Evolutionary conservation across 2,113 vertebrate genomes (phyloP), one percentile per base, ranked within the genome.

Genomic region (Pluvialis apricaria): DNA sequence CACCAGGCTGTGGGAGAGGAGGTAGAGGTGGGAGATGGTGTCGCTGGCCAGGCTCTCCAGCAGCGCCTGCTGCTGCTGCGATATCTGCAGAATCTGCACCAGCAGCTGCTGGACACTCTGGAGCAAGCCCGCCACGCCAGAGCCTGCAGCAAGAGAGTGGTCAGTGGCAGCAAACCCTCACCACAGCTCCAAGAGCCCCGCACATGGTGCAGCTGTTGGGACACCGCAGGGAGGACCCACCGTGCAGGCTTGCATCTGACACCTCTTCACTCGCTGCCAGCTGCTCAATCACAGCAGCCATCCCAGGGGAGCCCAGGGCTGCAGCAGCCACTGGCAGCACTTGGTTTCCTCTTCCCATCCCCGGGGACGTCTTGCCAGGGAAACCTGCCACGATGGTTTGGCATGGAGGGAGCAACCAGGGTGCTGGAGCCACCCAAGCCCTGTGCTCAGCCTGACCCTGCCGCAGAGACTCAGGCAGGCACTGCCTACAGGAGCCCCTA

Each of bases 1-100:
- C 69, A 82, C 72, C 6, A 96, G 88, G 77, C 73, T 96, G 62
- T 89, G 80, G 13, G 94, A 97, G 72, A 97, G 68, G 32, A 70
- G 8, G 26, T 88, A 66, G 47, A 42, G 70, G 36, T 94, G 76
- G 42, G 85, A 73, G 68, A 94, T 10, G 4, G 89, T 96, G 80
- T 97, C 51, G 0, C 14, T 83, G 86, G 94, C 85, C 62, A 96
- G 86, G 86, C 52, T 95, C 51, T 93, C 94, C 85, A 83, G 86
- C 5, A 94, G 82, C 2, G 68, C 66, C 69, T 97, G 94, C 60
- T 96, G 95, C 81, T 96, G 92, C 62, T 28, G 62, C 5, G 94
- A 96, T 0, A 68, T 87, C 51, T 71, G 44, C 36, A 96, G 86
- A 60, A 96, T 96, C 75, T 94, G 82, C 55, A 88, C 81, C 83